phyloP scores from a whole-genome alignment of 2,888 invertebrate species.

The Elysia crispata region DNA sequence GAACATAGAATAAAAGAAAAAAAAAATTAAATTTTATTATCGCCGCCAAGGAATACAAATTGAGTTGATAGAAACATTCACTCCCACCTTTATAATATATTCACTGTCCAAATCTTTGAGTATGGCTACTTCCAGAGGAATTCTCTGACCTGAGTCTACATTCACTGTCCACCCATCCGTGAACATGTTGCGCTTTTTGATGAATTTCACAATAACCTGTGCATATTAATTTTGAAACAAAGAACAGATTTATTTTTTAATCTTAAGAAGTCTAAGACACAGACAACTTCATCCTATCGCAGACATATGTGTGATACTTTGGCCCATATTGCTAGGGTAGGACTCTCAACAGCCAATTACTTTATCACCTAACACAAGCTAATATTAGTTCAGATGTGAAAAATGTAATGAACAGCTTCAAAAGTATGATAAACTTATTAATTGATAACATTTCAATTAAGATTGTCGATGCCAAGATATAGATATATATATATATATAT shows the following conservation, averaged over 20 bases:
- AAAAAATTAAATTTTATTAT: background rate
- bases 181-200: conserved; percentile 84
- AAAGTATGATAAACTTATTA: too few relatives aligned
- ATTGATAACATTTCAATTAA: too few relatives aligned
- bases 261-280: too few relatives aligned
- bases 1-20: too few relatives aligned
- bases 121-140: conserved; percentile 85
- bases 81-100: conserved; percentile 81
- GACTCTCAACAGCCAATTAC: conserved; percentile 16
- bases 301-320: background rate
- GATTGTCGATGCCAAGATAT: too few relatives aligned
- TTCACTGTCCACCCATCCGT: conserved; percentile 82
- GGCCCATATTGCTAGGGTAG: background rate
- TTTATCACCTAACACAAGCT: too few relatives aligned
- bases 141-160: conserved; percentile 75
- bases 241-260: too few relatives aligned
- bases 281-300: too few relatives aligned
- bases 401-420: too few relatives aligned
- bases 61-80: background rate
- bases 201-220: conserved; percentile 85
- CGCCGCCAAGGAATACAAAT: background rate
- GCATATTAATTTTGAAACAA: too few relatives aligned
- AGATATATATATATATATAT: too few relatives aligned
- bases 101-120: conserved; percentile 83
- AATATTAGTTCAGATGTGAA: too few relatives aligned